A percentile compares a stretch with the other conserved stretches of the same genome.
phyloP scores from a whole-genome alignment of 2,888 invertebrate species.

The Nudaria mundana region DNA sequence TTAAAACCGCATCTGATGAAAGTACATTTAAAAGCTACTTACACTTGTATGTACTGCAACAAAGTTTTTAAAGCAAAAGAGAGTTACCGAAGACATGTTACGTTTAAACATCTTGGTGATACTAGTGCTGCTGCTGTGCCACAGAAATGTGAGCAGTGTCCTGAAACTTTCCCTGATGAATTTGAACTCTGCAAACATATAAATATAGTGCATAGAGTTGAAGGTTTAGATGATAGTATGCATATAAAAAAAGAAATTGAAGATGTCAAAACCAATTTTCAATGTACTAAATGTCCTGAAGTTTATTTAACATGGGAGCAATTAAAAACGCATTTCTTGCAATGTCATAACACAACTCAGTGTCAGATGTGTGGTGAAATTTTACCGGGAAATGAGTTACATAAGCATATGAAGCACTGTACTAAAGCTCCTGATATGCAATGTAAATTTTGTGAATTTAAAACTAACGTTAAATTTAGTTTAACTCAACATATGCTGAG shows the following conservation, averaged over 20 bases:
- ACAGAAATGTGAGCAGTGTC: conserved; percentile 63
- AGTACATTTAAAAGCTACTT: conserved; percentile 66
- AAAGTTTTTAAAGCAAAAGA: conserved; percentile 68
- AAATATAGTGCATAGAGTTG: conserved; percentile 43
- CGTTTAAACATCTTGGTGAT: conserved; percentile 53
- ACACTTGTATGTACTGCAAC: conserved; percentile 59
- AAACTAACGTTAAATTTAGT: conserved; percentile 53
- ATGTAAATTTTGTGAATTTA: conserved; percentile 65
- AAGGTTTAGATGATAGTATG: conserved; percentile 11
- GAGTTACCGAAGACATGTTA: conserved; percentile 61
- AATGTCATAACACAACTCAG: conserved; percentile 57
- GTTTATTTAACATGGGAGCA: conserved; percentile 53
- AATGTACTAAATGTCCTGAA: conserved; percentile 65
- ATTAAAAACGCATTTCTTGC: conserved; percentile 57
- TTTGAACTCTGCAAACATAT: conserved; percentile 65
- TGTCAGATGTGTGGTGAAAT: conserved; percentile 68
- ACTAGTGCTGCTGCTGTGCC: conserved; percentile 26
- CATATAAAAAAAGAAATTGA: conserved; percentile 54
- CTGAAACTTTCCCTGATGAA: conserved; percentile 58
- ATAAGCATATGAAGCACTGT: conserved; percentile 57
- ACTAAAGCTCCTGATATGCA: conserved; percentile 47
- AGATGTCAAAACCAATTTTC: conserved; percentile 49
- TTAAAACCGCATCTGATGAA: conserved; percentile 64
- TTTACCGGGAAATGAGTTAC: conserved; percentile 48
- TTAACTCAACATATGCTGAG: conserved; percentile 67